Conservation (phyloP, 2,797 vertebrate species). For the Scomberomorus guttatus region DNA sequence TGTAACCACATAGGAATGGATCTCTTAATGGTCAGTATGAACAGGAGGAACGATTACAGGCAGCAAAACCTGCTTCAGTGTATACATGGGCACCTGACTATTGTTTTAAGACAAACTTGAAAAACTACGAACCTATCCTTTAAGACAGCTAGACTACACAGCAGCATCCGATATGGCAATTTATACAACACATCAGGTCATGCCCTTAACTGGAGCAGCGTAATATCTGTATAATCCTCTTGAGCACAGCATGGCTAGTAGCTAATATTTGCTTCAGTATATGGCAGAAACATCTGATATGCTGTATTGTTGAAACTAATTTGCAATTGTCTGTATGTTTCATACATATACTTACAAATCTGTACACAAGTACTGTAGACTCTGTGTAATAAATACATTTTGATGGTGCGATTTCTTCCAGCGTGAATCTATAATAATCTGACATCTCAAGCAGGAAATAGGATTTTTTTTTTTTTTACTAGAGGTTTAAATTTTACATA, state of each 20-base stretch:
- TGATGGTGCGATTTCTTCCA: slow-evolving; percentile 20
- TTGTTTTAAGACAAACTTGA: too few species aligned
- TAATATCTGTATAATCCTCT: slow-evolving; percentile 27
- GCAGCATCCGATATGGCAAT: slow-evolving; percentile 20
- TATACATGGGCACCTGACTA: too few species aligned
- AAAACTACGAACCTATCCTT: too few species aligned
- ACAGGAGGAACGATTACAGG: too few species aligned
- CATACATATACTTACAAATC: slow-evolving; percentile 33
- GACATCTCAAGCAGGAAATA: slow-evolving; percentile 32
- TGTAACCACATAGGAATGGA: too few species aligned
- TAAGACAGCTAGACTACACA: neutral
- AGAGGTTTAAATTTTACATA: too few species aligned
- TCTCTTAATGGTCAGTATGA: too few species aligned
- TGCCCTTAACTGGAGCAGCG: slow-evolving; percentile 3
- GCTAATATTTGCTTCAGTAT: neutral
- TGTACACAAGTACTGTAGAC: neutral
- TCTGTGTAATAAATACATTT: slow-evolving; percentile 32
- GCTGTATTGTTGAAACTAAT: slow-evolving; percentile 4
- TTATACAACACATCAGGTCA: slow-evolving; percentile 26
- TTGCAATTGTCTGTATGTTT: slow-evolving; percentile 28
- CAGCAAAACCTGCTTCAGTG: too few species aligned
- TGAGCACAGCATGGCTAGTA: neutral
- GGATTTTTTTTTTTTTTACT: slow-evolving; percentile 4
- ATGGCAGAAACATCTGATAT: slow-evolving; percentile 16
- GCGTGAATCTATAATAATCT: slow-evolving; percentile 23